A percentile compares a stretch with the other conserved stretches of the same genome.
These are phyloP conservation scores for Nudaria mundana DNA, from an alignment of 2,888 invertebrate genomes.

Conservation along the genomic window DNA sequence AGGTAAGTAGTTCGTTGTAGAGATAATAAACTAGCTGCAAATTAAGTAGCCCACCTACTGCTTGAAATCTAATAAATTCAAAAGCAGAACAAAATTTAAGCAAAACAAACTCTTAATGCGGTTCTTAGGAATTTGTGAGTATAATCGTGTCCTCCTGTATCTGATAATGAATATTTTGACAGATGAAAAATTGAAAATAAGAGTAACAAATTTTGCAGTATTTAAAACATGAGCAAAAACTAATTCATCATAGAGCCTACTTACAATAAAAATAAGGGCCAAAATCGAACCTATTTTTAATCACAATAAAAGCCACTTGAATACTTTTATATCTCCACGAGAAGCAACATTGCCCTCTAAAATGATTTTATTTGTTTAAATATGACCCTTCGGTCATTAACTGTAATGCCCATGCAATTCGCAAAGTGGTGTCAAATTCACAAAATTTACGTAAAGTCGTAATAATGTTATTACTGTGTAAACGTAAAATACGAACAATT, in stretches of 20 bases:
- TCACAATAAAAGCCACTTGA: conserved; percentile 10
- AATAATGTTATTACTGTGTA: conserved; percentile 32
- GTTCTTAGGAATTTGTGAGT: too few species aligned
- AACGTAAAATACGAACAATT: conserved; percentile 26
- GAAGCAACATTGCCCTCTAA: conserved; percentile 11
- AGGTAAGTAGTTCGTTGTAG: too few species aligned
- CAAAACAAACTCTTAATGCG: too few species aligned
- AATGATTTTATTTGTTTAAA: conserved; percentile 22
- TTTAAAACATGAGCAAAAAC: too few species aligned
- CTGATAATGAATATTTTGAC: too few species aligned
- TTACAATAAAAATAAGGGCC: neutral
- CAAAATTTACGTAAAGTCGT: conserved; percentile 40
- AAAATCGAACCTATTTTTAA: conserved; percentile 8
- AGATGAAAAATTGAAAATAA: too few species aligned
- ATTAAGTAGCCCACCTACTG: too few species aligned
- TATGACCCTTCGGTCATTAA: conserved; percentile 20
- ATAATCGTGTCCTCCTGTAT: too few species aligned
- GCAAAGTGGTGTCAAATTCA: conserved; percentile 36
- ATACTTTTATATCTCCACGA: conserved; percentile 4
- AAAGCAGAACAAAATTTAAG: too few species aligned
- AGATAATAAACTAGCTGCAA: too few species aligned
- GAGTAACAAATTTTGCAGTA: too few species aligned
- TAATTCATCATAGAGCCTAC: neutral
- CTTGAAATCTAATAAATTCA: too few species aligned
- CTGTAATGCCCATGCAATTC: conserved; percentile 21